Conservation (phyloP, 2,113 vertebrate genomes). For the Potamarius usumacintae region DNA sequence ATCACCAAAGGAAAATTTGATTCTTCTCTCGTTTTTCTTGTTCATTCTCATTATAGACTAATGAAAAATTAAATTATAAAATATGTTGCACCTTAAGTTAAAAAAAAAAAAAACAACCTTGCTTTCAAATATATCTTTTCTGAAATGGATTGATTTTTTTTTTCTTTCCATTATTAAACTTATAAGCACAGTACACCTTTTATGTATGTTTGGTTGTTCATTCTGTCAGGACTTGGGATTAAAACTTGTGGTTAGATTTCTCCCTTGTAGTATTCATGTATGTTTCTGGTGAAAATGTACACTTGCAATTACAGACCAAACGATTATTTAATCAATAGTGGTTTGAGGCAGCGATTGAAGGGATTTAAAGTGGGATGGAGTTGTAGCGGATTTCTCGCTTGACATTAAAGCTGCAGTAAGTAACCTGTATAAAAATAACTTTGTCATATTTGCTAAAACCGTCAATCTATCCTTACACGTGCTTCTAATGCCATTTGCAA, state of each 20-base stretch:
- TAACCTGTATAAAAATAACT: no score
- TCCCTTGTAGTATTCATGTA: background rate
- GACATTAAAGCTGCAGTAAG: no score
- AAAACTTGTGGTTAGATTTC: background rate
- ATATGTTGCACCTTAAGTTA: background rate
- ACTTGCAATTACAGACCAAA: background rate
- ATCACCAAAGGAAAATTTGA: slow-evolving; percentile 21
- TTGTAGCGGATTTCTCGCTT: background rate
- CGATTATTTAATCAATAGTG: background rate
- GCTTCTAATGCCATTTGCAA: no score
- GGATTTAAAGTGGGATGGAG: background rate
- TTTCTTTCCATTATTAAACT: background rate
- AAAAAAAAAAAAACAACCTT: background rate
- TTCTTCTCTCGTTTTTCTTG: background rate
- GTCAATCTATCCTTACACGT: no score
- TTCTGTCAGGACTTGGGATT: background rate
- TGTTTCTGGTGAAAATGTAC: background rate
- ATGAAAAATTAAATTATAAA: background rate
- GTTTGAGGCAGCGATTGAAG: background rate
- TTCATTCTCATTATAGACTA: background rate
- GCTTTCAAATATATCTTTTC: background rate
- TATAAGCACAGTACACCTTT: slow-evolving; percentile 1
- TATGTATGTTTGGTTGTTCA: background rate
- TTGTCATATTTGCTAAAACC: no score
- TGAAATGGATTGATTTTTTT: background rate